Percentiles rank a stretch among this genome's conserved stretches.
phyloP scores from a whole-genome alignment of 2,888 invertebrate species.

The Chrysolina americana region DNA sequence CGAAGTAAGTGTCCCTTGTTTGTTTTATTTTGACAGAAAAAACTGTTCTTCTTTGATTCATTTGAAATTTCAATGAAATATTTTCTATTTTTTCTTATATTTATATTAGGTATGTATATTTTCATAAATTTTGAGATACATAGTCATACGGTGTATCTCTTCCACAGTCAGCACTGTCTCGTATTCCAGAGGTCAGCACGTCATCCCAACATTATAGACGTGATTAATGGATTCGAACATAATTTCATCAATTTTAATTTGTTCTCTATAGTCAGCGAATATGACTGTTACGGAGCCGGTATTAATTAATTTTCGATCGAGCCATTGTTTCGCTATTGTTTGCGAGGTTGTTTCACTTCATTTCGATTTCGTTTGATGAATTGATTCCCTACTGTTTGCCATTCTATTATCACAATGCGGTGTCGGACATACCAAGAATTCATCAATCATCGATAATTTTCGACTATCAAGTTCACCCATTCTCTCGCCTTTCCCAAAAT shows the following conservation, averaged over 20 bases:
- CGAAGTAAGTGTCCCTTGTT: no score
- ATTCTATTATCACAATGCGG: constrained; percentile 51
- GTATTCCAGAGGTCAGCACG: constrained; percentile 49
- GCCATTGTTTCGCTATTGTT: constrained; percentile 49
- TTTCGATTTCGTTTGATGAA: constrained; percentile 54
- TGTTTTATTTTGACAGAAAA: no score
- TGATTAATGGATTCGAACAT: constrained; percentile 65
- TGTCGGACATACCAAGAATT: constrained; percentile 51
- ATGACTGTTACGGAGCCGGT: constrained; percentile 46
- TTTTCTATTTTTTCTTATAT: no score
- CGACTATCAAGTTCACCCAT: constrained; percentile 32
- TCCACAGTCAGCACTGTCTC: constrained; percentile 28
- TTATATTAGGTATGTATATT: no score
- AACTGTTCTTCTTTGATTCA: no score
- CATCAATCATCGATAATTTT: constrained; percentile 53
- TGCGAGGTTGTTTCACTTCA: constrained; percentile 45
- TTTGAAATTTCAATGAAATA: no score
- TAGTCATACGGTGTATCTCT: no score
- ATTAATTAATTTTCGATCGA: constrained; percentile 62
- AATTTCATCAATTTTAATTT: constrained; percentile 68
- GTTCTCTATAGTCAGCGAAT: constrained; percentile 64
- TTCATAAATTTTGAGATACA: no score
- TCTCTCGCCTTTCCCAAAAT: constrained; percentile 13
- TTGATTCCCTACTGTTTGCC: constrained; percentile 54
- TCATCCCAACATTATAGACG: constrained; percentile 58